These are phyloP conservation scores for Formicarius rufipectus DNA, from an alignment of 2,113 vertebrate species.

Conservation along the genomic window DNA sequence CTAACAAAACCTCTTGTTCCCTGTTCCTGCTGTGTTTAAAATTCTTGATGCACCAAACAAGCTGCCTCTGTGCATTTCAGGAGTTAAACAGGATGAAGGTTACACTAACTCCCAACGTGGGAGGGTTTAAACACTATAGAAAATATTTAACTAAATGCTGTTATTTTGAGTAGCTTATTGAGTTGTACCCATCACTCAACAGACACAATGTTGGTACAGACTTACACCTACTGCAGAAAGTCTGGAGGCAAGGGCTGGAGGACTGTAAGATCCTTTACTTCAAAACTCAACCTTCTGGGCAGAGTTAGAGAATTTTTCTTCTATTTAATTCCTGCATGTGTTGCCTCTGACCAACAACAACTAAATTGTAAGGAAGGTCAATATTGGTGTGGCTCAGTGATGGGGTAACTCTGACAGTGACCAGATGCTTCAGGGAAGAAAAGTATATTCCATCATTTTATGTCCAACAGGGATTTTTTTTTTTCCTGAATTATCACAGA, in stretches of 20 bases:
- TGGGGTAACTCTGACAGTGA: not conserved
- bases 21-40: not conserved
- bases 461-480: not conserved
- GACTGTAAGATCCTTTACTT: not conserved
- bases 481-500: not conserved
- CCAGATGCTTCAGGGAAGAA: conserved; percentile 10
- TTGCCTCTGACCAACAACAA: not conserved
- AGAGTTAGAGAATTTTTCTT: not conserved
- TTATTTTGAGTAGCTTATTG: not conserved
- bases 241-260: not conserved
- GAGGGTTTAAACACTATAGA: not conserved
- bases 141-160: not conserved
- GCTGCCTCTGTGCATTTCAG: not conserved
- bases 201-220: not conserved
- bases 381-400: not conserved
- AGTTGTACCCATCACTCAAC: not conserved
- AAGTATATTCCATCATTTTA: not conserved
- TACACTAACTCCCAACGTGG: not conserved
- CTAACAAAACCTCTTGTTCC: not conserved
- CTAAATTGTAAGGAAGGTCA: not conserved
- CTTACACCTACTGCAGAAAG: not conserved
- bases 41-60: not conserved
- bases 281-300: not conserved
- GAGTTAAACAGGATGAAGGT: not conserved
- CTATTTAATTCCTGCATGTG: not conserved